These are phyloP conservation scores for Cephalopterus ornatus DNA, from an alignment of 2,113 vertebrate species.

Conservation along the genomic window DNA sequence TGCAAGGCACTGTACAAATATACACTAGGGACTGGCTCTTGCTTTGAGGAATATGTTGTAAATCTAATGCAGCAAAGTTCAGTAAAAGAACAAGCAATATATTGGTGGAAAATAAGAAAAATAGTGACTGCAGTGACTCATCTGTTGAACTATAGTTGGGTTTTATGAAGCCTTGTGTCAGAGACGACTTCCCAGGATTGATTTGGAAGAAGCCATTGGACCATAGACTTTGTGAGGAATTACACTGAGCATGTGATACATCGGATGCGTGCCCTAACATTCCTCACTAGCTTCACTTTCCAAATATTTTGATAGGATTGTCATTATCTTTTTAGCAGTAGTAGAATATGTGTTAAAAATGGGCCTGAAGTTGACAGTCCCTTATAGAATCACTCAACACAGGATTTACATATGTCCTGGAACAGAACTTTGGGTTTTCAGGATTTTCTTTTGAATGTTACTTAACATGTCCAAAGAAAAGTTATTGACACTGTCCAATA, in stretches of 20 bases:
- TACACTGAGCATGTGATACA: neutral
- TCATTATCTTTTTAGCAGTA: neutral
- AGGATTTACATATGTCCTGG: neutral
- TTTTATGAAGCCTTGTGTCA: neutral
- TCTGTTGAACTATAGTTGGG: neutral
- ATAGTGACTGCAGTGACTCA: neutral
- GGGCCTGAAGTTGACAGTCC: neutral
- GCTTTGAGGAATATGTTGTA: neutral
- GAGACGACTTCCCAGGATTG: neutral
- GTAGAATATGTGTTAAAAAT: neutral
- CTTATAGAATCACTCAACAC: neutral
- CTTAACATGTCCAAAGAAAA: neutral
- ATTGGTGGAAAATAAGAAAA: neutral
- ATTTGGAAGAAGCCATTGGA: neutral
- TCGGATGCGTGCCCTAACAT: accelerated
- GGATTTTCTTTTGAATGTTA: neutral
- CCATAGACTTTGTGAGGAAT: neutral
- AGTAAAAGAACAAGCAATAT: neutral
- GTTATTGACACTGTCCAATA: neutral
- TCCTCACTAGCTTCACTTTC: neutral
- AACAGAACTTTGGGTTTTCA: neutral
- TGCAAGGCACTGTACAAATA: neutral
- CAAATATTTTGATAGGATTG: neutral
- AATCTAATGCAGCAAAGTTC: neutral
- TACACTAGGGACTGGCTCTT: neutral